phyloP scores from a whole-genome alignment of 1,140 invertebrate species.

The Sinella curviseta region DNA sequence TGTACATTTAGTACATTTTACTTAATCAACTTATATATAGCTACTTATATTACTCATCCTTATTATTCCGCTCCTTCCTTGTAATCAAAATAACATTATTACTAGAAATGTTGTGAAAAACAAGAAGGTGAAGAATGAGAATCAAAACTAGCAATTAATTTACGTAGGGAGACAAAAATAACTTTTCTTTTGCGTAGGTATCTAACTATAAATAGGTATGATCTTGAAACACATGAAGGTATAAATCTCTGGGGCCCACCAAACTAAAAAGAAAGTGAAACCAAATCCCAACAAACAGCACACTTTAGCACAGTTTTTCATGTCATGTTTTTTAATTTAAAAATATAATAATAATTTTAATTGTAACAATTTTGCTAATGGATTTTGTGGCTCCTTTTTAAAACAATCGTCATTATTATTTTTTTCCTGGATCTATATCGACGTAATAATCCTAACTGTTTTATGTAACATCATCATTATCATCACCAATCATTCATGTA shows the following conservation, averaged over 20 bases:
- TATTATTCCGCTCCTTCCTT: too few species aligned
- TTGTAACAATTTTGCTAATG: too few species aligned
- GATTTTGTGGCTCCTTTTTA: background rate
- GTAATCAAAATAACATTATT: background rate
- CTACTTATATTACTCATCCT: too few species aligned
- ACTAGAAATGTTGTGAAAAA: background rate
- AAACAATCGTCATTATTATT: background rate
- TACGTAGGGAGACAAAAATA: too few species aligned
- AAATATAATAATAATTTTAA: background rate
- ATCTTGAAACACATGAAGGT: too few species aligned
- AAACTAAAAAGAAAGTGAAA: background rate
- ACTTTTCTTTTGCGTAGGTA: too few species aligned
- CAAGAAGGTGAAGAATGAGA: slow-evolving; percentile 19
- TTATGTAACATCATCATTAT: background rate
- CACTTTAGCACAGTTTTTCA: background rate
- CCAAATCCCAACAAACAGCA: background rate
- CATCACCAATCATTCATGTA: background rate
- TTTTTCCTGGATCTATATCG: background rate
- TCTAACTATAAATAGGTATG: too few species aligned
- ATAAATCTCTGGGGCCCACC: background rate
- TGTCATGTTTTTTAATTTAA: background rate
- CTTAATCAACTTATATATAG: too few species aligned
- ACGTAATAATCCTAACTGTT: background rate
- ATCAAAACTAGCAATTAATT: background rate
- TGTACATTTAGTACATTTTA: background rate